Base-by-base conservation (phyloP, 2,797 vertebrate species). In the Psittacula derbiana region DNA sequence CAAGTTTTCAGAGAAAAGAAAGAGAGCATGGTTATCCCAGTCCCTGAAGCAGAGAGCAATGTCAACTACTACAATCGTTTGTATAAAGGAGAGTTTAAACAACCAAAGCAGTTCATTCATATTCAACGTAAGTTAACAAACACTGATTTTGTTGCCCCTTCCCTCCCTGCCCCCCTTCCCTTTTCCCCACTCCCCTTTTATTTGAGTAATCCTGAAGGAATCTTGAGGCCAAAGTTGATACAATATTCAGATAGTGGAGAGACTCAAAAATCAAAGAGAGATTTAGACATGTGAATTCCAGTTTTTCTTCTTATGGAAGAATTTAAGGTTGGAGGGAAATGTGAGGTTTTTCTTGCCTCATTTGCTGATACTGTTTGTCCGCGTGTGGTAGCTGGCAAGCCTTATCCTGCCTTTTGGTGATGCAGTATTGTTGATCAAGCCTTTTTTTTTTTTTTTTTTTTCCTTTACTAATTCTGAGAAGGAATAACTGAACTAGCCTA, bases 21-120 rank as follows among this genome's bases (percentile, higher is more conserved):
- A 97, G 99, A 99, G 93, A 98, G 98, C 97, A 99, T 99, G 99
- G 99, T 99, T 91, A 99, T 99, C 97, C 99, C 99, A 19, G 99
- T 99, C 86, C 99, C 99, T 7, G 98, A 99, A 84, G 98, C 98
- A 2, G 98, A 99, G 97, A 99, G 98, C 96, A 98, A 99, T 92
- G 98, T 99, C 98, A 99, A 98, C 95, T 99, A 99, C 97, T 99
- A 99, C 74, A 99, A 98, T 97, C 98, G 98, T 17, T 98, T 99
- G 93, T 99, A 99, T 96, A 99, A 98, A 97, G 99, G 99, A 97
- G 98, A 99, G 86, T 99, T 98, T 95, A 98, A 98, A 88, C 98
- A 99, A 75, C 99, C 99, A 94, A 99, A 99, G 97, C 99, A 99
- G 98, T 99, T 99, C 97, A 99, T 99, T 96, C 99, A 99, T 97